Base-by-base conservation (phyloP, 2,888 invertebrate genomes). In the Leucophenga montana region DNA sequence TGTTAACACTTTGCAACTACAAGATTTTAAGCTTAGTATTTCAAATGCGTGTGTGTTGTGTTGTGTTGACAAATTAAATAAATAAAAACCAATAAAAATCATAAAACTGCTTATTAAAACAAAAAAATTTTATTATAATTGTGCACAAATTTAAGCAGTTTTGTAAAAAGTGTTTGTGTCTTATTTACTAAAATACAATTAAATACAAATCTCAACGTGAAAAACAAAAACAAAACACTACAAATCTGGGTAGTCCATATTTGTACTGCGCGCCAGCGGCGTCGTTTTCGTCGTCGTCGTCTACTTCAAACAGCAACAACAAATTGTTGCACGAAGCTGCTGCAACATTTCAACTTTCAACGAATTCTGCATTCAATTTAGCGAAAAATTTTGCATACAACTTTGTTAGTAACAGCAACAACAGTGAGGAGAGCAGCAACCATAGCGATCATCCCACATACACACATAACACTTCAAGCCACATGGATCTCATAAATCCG, bases 181-280 rank as follows among this genome's bases (percentile, higher is more conserved):
- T 33, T 31, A 16, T 27, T 22, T 20, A 65, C 46, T 20, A 31
- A 53, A 31, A 54, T 18, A 13, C 20, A 68, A 69, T 69, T n/a
- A 39, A 11, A 11, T 48, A 6, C 39, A 4, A 61, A n/a, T n/a
- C n/a, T n/a, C 56, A 67, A 66, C n/a, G n/a, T n/a, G n/a, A 50
- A 46, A 20, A 48, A 54, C 20, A 20, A 9, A 53, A 5, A 27
- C 20, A 54, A 22, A 54, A 20, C 18, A 54, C 16, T 39, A 9
- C 31, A 65, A 57, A 86, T 85, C 88, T 89, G 88, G 88, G 88
- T 89, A 89, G 88, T 85, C 89, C 88, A 78, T 89, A 86, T 77
- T 82, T 88, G 76, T 83, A 82, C 70, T 71, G 77, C 70, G 84
- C 85, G 81, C 84, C 77, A 84, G 88, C 87, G 87, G 87, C 77